Evolutionary conservation across 2,113 vertebrate species (phyloP), one percentile per base, ranked within the genome.

Genomic region (Oreochromis spilurus): DNA sequence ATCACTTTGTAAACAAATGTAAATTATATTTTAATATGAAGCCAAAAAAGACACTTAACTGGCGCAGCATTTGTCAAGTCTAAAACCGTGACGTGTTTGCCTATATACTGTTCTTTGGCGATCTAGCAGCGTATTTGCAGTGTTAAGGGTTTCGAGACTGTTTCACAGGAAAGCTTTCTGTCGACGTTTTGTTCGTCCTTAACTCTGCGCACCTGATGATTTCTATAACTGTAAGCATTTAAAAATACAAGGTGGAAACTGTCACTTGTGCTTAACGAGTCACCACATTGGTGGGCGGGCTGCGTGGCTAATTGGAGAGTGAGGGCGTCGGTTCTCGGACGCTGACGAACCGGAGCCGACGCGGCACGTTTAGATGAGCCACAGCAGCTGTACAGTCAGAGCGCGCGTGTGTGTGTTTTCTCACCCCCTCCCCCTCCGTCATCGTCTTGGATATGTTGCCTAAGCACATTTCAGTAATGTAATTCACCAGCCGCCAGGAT

Each of bases 21-120:
- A 96, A 95, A 96, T 95, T 96, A 96, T 96, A 96, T 96, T 97
- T 97, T 96, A 96, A 95, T 96, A 96, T 95, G 90, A 96, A 96
- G 95, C 95, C 94, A 95, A 95, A 96, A 91, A 93, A 92, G 82
- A 95, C 90, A 94, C 89, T 88, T 93, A 95, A 93, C 89, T 95
- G 93, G 95, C 92, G 93, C 94, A 94, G 94, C 95, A 96, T 96
- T 96, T 96, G 96, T 97, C 95, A 90, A 96, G 95, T 96, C 95
- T 93, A 95, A 67, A 96, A 94, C 94, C 92, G 96, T 97, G 96
- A 96, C 93, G 96, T 97, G 96, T 97, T 97, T 96, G 96, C 96
- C 95, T 96, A 95, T 96, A 94, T 95, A 93, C 94, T 96, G 95
- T 96, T 96, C 93, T 96, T 94, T 95, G 94, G 95, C 95, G 90